These are phyloP conservation scores for Podarcis raffonei DNA, from an alignment of 2,113 vertebrate species.

Conservation along the genomic window DNA sequence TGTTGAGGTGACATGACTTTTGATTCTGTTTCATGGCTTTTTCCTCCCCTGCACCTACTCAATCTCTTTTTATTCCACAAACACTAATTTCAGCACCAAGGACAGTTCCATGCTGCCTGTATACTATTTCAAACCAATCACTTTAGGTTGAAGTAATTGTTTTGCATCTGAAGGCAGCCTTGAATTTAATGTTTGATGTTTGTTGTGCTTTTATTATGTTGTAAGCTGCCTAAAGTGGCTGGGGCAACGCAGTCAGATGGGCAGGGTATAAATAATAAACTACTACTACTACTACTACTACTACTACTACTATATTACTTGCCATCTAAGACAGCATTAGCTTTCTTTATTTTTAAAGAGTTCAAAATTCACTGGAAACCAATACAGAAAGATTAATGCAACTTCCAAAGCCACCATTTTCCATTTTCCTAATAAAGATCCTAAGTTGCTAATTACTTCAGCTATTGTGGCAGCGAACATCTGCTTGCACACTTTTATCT, in stretches of 20 bases:
- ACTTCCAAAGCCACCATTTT: not conserved
- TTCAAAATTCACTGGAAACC: not conserved
- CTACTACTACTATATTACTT: not conserved
- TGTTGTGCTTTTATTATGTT: too few relatives aligned
- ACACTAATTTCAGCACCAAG: not conserved
- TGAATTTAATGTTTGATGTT: too few relatives aligned
- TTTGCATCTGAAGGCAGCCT: too few relatives aligned
- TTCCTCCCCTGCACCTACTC: not conserved
- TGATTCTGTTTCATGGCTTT: not conserved
- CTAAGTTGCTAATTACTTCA: constrained; percentile 11
- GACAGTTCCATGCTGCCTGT: not conserved
- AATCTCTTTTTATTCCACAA: not conserved
- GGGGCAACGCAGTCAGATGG: too few relatives aligned
- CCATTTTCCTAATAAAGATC: constrained; percentile 5
- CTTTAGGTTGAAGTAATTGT: too few relatives aligned
- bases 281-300: too few relatives aligned
- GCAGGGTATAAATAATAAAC: too few relatives aligned
- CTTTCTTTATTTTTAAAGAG: not conserved
- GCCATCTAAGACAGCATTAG: not conserved
- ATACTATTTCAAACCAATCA: not conserved
- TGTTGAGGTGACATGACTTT: not conserved
- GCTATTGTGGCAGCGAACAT: not conserved
- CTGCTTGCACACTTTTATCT: constrained; percentile 26
- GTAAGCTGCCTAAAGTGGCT: too few relatives aligned
- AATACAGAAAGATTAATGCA: not conserved